Evolutionary conservation across 2,888 invertebrate genomes (phyloP).

Genomic region (Allophyes oxyacanthae): DNA sequence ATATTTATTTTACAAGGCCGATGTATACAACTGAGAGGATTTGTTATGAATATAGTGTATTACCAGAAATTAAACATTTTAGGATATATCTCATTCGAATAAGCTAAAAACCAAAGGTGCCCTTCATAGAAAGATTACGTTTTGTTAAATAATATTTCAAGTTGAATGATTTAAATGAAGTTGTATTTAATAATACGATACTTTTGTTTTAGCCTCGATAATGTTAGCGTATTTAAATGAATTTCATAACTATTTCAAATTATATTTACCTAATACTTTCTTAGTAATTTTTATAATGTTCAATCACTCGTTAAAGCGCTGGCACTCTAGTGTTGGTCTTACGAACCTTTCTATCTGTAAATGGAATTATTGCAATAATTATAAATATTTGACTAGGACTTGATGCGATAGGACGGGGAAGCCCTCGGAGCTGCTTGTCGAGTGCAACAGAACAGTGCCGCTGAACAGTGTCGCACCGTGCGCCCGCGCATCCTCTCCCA

Average conservation of each 20-base stretch:
- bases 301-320: constrained; percentile 88
- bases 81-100: constrained; percentile 90
- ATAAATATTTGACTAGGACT: constrained; percentile 60
- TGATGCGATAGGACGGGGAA: constrained; percentile 64
- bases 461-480: constrained; percentile 68
- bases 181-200: constrained; percentile 87
- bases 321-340: constrained; percentile 88
- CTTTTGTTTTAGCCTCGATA: constrained; percentile 87
- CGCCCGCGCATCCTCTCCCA: constrained; percentile 30
- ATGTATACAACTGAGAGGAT: constrained; percentile 84
- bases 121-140: constrained; percentile 91
- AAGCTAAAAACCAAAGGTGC: constrained; percentile 96
- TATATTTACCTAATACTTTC: constrained; percentile 88
- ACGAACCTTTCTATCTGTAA: constrained; percentile 80
- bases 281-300: constrained; percentile 87
- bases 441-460: constrained; percentile 63
- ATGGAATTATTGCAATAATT: constrained; percentile 79
- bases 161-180: constrained; percentile 87
- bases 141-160: constrained; percentile 89
- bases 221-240: constrained; percentile 86
- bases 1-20: constrained; percentile 84
- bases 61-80: constrained; percentile 87
- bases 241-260: constrained; percentile 88
- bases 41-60: constrained; percentile 86
- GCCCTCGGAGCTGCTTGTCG: constrained; percentile 66